Evolutionary conservation across 2,113 vertebrate species (phyloP), one percentile per base, ranked within the genome.

Genomic region (Odontophorus gujanensis): DNA sequence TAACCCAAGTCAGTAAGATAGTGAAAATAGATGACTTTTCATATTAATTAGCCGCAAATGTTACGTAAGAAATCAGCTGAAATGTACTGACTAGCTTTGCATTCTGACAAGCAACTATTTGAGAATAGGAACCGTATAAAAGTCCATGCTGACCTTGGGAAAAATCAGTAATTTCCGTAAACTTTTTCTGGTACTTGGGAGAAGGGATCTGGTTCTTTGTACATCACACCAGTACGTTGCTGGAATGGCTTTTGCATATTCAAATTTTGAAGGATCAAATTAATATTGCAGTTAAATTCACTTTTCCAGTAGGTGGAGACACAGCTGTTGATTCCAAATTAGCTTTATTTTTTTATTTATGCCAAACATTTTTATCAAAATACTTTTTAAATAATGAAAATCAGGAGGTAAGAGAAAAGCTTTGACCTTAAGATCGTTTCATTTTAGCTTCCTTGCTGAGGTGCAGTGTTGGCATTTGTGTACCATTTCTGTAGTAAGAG

Each of bases 281-380:
- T 66, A 74, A 48, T 63, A 17, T 47, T 91, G 57, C n/a, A 28
- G 76, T 87, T 87, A 65, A 91, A 86, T 91, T 90, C 28, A 34
- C 18, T 87, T 91, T 77, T 90, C 75, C 51, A 81, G 85, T 55
- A 95, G 79, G 65, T 91, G 91, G 82, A 94, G 79, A 86, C 75
- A 71, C 65, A 90, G 25, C 36, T 78, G 76, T 87, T 95, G 85
- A 87, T 80, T 87, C 87, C 68, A 74, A 25, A 30, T 57, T 62
- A 74, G 11, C 48, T 80, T 69, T 86, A 85, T 42, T 38, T 47
- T 94, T 92, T 40, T 69, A 71, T 69, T 69, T 11, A 53, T 81
- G 79, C 48, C 59, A 81, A 82, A 45, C 1, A 7, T 92, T 92
- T 53, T 87, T 93, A 40, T 71, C 47, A 68, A 57, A 57, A 34